Evolutionary conservation across 2,113 vertebrate species (phyloP).

Genomic region (Laterallus jamaicensis): DNA sequence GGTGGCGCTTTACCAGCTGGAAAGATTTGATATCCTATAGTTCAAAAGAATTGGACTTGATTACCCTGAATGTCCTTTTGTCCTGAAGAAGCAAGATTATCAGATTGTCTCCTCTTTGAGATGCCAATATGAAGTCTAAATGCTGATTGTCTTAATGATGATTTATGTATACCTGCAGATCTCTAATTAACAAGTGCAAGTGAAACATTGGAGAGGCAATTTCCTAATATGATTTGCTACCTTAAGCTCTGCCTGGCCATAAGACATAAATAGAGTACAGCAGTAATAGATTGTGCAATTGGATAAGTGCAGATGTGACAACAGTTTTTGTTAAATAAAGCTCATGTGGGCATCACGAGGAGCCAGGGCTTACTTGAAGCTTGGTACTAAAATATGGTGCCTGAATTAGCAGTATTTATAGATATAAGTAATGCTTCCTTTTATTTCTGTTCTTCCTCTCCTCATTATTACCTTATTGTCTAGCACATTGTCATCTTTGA

Average conservation of each 20-base stretch:
- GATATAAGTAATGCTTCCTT: background rate
- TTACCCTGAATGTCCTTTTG: background rate
- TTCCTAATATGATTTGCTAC: background rate
- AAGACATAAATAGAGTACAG: background rate
- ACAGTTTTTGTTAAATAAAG: background rate
- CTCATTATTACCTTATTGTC: background rate
- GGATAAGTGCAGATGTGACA: background rate
- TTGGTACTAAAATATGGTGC: background rate
- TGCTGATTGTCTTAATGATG: background rate
- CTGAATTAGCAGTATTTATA: background rate
- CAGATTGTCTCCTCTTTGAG: background rate
- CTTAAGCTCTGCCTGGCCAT: background rate
- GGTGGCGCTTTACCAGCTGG: background rate
- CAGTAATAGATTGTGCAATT: background rate
- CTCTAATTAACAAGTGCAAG: background rate
- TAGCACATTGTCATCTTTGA: background rate
- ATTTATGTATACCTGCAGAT: background rate
- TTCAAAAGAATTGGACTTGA: background rate
- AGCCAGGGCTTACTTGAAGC: background rate
- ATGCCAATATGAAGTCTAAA: background rate
- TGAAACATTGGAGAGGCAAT: background rate
- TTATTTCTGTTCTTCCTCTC: background rate
- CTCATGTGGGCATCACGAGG: background rate
- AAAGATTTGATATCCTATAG: background rate
- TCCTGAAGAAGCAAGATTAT: background rate